Base-by-base conservation (phyloP, 2,113 vertebrate species). In the Chionis minor region DNA sequence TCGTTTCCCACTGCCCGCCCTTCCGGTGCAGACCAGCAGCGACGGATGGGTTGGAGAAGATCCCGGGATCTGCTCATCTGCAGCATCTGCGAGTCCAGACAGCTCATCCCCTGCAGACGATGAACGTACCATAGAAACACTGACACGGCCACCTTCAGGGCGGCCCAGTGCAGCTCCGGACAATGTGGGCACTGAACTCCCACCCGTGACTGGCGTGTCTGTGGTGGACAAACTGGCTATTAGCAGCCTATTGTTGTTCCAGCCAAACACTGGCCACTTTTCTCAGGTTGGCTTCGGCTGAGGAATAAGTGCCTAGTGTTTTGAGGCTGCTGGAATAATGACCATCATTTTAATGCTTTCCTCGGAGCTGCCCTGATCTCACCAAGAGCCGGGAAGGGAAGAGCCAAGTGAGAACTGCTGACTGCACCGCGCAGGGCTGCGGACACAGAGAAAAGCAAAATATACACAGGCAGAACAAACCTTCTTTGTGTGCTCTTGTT, bases 291-390 rank as follows among this genome's bases (percentile, higher is more conserved):
- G 16, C 55, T 22, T 52, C 22, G 2, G 42, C 81, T 23, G 33
- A 52, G 70, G 74, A 95, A 96, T 86, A 94, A 95, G 19, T 4
- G 62, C 47, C 47, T 42, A 74, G 80, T 88, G 90, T 94, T 90
- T 16, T 2, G 55, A n/a, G 65, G 85, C 87, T 28, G 79, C 86
- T 44, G 65, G 84, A 54, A 94, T 85, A 91, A 93, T 38, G 86
- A 5, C 23, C 11, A 7, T 84, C 71, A 58, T 30, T 90, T 86
- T 52, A 59, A 26, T 49, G 85, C 45, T 72, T 70, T 20, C 44
- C 74, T 81, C 21, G 0, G 91, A 82, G 67, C 88, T 88, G 84
- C 80, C 81, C 93, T 89, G 85, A 87, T 79, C 72, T 87, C 93
- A 79, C 45, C 91, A 88, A 28, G 86, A 42, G 82, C 85, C 0